These are phyloP conservation scores for Vombatus ursinus DNA, from an alignment of 2,113 vertebrate species.

Conservation along the genomic window DNA sequence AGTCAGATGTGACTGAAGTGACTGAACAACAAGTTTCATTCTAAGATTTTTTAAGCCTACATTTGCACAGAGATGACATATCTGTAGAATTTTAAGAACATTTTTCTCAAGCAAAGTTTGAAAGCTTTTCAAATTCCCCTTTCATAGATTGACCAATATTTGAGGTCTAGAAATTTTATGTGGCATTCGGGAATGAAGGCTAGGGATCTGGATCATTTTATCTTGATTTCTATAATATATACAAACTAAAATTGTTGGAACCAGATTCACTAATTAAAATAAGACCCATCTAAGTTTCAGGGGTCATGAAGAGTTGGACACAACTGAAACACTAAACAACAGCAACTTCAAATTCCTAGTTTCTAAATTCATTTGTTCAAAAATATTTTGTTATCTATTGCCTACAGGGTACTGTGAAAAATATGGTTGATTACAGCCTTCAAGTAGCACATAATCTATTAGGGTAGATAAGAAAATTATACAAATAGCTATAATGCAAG, in stretches of 20 bases:
- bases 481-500: too few relatives aligned
- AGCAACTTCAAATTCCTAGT: too few relatives aligned
- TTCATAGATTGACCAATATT: background rate
- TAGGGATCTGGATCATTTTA: background rate
- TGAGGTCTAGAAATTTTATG: background rate
- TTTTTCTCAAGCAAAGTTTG: background rate
- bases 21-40: background rate
- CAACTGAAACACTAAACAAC: background rate
- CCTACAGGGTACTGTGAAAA: too few relatives aligned
- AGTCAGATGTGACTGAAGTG: background rate
- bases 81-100: background rate
- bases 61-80: background rate
- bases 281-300: background rate
- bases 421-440: background rate
- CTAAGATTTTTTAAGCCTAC: background rate
- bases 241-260: background rate
- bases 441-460: background rate
- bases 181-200: background rate
- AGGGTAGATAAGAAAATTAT: background rate
- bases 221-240: background rate
- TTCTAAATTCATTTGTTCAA: too few relatives aligned
- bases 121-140: background rate
- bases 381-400: too few relatives aligned
- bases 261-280: background rate
- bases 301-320: background rate